Evolutionary conservation across 2,113 vertebrate species (phyloP).

Genomic region (Actenoides hombroni): DNA sequence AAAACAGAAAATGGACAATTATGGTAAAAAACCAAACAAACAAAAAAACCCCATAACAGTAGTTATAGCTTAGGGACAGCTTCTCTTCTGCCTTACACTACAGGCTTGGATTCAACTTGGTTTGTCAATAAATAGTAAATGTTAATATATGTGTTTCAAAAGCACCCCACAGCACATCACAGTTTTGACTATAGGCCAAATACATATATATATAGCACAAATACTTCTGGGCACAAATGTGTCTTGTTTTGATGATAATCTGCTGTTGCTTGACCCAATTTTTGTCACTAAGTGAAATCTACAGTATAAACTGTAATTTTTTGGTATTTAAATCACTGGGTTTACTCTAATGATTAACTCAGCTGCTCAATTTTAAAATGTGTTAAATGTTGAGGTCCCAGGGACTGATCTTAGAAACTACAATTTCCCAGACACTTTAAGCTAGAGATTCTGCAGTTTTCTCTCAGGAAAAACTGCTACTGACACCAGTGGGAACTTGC

Average conservation of each 20-base stretch:
- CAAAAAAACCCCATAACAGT: background rate
- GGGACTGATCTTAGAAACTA: background rate
- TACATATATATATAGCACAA: background rate
- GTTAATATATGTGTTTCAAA: background rate
- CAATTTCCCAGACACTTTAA: background rate
- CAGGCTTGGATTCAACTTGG: background rate
- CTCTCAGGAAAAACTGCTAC: background rate
- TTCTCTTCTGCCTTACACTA: background rate
- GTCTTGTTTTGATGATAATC: background rate
- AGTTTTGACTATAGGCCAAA: background rate
- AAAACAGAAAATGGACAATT: slow-evolving; percentile 96
- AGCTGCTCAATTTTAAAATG: background rate
- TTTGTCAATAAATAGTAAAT: background rate
- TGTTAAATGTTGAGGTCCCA: background rate
- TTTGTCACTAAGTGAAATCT: background rate
- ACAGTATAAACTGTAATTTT: background rate
- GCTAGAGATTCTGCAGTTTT: background rate
- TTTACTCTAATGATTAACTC: background rate
- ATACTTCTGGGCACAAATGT: background rate
- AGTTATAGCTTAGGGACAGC: background rate
- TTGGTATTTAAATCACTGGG: background rate
- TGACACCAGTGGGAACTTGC: background rate
- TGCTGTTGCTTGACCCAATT: background rate
- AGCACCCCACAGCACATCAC: background rate
- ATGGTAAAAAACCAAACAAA: slow-evolving; percentile 79